These are phyloP conservation scores for Pomacea canaliculata DNA, from an alignment of 2,888 invertebrate species.

Conservation along the genomic window DNA sequence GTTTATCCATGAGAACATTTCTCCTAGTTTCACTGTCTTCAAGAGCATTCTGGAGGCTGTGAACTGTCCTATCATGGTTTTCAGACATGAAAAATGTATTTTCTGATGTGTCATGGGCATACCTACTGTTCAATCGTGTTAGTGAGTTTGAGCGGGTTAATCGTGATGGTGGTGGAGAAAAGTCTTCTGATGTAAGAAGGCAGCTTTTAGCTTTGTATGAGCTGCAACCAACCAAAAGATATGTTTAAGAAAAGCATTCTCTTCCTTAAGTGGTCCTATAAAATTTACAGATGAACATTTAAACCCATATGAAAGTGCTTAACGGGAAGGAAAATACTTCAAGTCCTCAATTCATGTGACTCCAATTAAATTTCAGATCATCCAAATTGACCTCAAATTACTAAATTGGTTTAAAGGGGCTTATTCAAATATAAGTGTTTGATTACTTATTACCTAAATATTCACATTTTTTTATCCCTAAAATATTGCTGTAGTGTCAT, in stretches of 20 bases:
- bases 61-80: constrained; percentile 38
- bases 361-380: background rate
- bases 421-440: too few relatives aligned
- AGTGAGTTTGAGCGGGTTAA: constrained; percentile 52
- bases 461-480: too few relatives aligned
- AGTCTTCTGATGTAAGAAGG: constrained; percentile 43
- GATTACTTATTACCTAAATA: too few relatives aligned
- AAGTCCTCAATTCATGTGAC: too few relatives aligned
- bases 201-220: constrained; percentile 46
- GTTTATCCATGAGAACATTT: constrained; percentile 57
- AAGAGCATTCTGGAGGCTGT: constrained; percentile 42
- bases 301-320: background rate
- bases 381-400: background rate
- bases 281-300: background rate
- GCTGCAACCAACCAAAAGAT: constrained; percentile 34
- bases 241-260: background rate
- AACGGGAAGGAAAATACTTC: background rate
- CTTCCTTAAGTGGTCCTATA: background rate
- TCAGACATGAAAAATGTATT: background rate
- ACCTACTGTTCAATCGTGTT: constrained; percentile 45
- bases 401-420: background rate
- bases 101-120: constrained; percentile 27
- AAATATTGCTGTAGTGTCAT: too few relatives aligned
- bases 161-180: constrained; percentile 33
- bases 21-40: constrained; percentile 65